These are phyloP conservation scores for Ascaphus truei DNA, from an alignment of 2,113 vertebrate genomes.

Conservation along the genomic window DNA sequence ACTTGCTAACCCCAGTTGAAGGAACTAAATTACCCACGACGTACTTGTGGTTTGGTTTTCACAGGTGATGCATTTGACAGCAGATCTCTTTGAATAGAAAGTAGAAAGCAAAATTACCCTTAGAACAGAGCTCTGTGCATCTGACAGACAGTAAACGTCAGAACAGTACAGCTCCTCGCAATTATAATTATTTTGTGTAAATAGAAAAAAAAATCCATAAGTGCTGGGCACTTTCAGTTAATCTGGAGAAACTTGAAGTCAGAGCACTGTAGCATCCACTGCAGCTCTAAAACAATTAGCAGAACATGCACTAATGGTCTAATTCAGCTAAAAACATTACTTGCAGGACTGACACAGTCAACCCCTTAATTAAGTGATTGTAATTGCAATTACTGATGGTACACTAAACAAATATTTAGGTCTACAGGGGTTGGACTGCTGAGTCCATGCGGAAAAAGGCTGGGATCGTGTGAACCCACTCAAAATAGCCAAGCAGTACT, in stretches of 20 bases:
- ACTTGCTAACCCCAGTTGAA: slow-evolving; percentile 36
- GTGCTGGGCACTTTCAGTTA: slow-evolving; percentile 37
- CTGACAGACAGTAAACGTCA: slow-evolving; percentile 36
- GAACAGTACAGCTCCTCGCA: slow-evolving; percentile 22
- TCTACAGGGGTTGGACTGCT: slow-evolving; percentile 17
- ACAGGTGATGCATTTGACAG: slow-evolving; percentile 38
- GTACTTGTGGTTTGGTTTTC: slow-evolving; percentile 37
- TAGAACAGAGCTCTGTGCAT: slow-evolving; percentile 33
- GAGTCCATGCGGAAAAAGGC: slow-evolving; percentile 16
- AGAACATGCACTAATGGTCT: slow-evolving; percentile 35
- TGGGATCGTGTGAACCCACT: neutral
- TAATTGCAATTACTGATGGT: slow-evolving; percentile 39
- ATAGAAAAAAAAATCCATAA: slow-evolving; percentile 27
- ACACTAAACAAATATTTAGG: slow-evolving; percentile 37
- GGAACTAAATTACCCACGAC: no score
- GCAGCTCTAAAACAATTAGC: slow-evolving; percentile 35
- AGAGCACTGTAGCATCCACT: slow-evolving; percentile 28
- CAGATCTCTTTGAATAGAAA: slow-evolving; percentile 38
- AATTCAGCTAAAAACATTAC: slow-evolving; percentile 37
- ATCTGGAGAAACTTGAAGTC: slow-evolving; percentile 32
- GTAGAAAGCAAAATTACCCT: slow-evolving; percentile 39
- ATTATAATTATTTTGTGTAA: slow-evolving; percentile 37
- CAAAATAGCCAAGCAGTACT: neutral
- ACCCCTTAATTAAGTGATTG: slow-evolving; percentile 38
- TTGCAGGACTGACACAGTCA: slow-evolving; percentile 34